Base-by-base conservation (phyloP, 2,797 vertebrate genomes). In the Anguilla marmorata region DNA sequence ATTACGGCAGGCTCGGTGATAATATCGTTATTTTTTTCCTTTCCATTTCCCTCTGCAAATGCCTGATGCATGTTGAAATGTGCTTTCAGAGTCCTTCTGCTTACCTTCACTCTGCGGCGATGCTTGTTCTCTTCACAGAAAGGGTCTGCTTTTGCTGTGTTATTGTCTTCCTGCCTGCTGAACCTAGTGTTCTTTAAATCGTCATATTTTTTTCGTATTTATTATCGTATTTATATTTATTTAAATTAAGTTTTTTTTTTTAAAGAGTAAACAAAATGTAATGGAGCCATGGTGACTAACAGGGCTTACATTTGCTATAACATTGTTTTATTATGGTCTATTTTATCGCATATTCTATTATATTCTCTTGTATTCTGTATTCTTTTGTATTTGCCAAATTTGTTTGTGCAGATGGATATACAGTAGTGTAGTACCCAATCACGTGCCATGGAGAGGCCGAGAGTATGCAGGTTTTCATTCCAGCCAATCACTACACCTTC, bases 1-100 rank as follows among this genome's bases (percentile, higher is more conserved):
- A 91, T 91, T 87, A 85, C 58, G 41, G 82, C 54, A 56, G 86
- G 88, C n/a, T 52, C 58, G 6, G 60, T 74, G 86, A 84, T 87
- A 33, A 89, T 85, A 54, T 48, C 52, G 12, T 54, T 54, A 63
- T 74, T 86, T 90, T 86, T 82, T 24, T 86, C 79, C 88, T 72
- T 89, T 85, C 60, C 50, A 82, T 88, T 88, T 85, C 45, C 84
- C 52, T 84, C 33, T 89, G 85, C 83, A 89, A 80, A 80, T 16
- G 76, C 76, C 76, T 41, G 37, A 12, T 30, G 33, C 74, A 41
- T 45, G 33, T 24, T 80, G 30, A 41, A 41, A 30, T 72, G 7
- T 9, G n/a, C 7, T 72, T 30, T 2, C 66, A 11, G 9, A 72
- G 66, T 27, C 66, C 27, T n/a, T 74, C 27, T 16, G 12, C 0